Base-by-base conservation (phyloP, 1,140 invertebrate genomes). In the Philaenus spumarius region DNA sequence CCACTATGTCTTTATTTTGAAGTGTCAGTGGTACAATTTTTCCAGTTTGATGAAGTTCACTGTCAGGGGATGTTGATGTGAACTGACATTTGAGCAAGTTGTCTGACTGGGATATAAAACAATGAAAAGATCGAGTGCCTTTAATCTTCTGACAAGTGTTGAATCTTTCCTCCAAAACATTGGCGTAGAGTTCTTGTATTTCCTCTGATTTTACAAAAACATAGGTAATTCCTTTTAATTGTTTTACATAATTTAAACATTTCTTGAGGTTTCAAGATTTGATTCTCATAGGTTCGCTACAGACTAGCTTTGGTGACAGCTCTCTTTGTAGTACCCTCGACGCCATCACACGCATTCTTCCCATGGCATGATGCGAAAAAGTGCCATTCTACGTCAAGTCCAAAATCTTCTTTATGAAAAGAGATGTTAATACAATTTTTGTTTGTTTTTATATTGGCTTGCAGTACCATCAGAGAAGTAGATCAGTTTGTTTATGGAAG, bases 391-490 rank as follows among this genome's bases (percentile, higher is more conserved):
- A 62, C 68, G 17, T 59, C 30, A 11, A 73, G 40, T 34, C 58
- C 37, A 58, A 69, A 70, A 61, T 71, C 64, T 34, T 64, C 50
- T 52, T 65, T 30, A 51, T 68, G 66, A 39, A 62, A 37, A 20
- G 62, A 61, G 2, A 72, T 57, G 52, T 72, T 71, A 5, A 52
- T 24, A 46, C 72, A 64, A 42, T 68, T 72, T 45, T 68, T 65
- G 14, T 52, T 48, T 62, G 70, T 72, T 61, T 73, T 73, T n/a
- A n/a, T n/a, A n/a, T n/a, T n/a, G n/a, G n/a, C n/a, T n/a, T n/a
- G n/a, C n/a, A n/a, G n/a, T n/a, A 22, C 66, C 70, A 64, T 72
- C 69, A 42, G 60, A 63, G 52, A 71, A 69, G 53, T 68, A 71
- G 57, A n/a, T n/a, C n/a, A n/a, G n/a, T n/a, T n/a, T n/a, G n/a